Base-by-base conservation (phyloP, 2,113 vertebrate genomes). In the Dasyornis broadbenti region DNA sequence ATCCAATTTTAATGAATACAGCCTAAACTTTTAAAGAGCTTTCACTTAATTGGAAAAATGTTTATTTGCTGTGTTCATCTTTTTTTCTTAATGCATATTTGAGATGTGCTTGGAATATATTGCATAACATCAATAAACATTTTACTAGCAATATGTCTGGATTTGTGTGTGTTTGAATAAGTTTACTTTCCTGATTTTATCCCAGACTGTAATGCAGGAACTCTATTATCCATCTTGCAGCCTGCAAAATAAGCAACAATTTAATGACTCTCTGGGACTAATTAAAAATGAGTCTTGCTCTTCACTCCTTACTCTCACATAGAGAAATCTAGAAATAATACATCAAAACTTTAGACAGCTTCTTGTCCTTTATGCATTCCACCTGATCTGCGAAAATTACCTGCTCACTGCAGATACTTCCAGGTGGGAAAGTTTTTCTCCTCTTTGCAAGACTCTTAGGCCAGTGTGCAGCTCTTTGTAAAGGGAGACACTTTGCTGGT, bases 171-270 rank as follows among this genome's bases (percentile, higher is more conserved):
- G 30, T 85, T 95, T 90, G 59, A 80, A 16, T 90, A 91, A 81
- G 89, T 93, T 94, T 85, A 30, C 53, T 86, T 93, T 82, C 44
- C 77, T 92, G 52, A 81, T 95, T 95, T 91, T 86, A 82, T 92
- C 81, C 71, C 72, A 77, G 47, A 81, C 60, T 85, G 57, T 59
- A 90, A 92, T 86, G 90, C 39, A 79, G 77, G 66, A 94, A 80
- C 66, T 71, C 85, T 93, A 63, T 94, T 95, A 93, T 86, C 72
- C 37, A 30, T 94, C 86, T 70, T 85, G 76, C 60, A 94, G 82
- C 76, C 76, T 96, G 78, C 77, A 91, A 96, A 95, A 90, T 90
- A 95, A 95, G 92, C 73, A 93, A 88, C 82, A 90, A 95, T 95
- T 87, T 96, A 90, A 85, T n/a, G 89, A 84, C 94, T 96, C 60